Conservation (phyloP, 2,113 vertebrate genomes). For the Cyrtonyx montezumae region DNA sequence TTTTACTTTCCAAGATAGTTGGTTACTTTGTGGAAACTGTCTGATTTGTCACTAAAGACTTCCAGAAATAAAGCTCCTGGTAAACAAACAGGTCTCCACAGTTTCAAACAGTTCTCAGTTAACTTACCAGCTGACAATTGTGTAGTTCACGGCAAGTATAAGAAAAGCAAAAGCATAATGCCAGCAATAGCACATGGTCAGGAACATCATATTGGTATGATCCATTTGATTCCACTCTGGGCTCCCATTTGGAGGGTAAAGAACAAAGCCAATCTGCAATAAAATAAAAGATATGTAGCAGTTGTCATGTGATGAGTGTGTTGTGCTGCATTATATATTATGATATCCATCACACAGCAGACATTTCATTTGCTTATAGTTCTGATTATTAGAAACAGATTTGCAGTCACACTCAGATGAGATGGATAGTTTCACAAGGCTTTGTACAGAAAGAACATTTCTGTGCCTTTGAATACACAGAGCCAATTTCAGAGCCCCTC, state of each 20-base stretch:
- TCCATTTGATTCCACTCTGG: slow-evolving; percentile 87
- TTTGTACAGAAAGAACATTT: background rate
- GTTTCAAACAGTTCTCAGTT: background rate
- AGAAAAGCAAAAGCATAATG: slow-evolving; percentile 87
- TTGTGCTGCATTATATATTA: background rate
- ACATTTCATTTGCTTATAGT: background rate
- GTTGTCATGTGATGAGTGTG: background rate
- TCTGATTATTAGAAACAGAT: background rate
- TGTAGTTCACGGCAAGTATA: slow-evolving; percentile 80
- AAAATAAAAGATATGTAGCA: slow-evolving; percentile 25
- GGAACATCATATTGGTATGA: slow-evolving; percentile 87
- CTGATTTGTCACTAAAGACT: background rate
- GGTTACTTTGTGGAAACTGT: background rate
- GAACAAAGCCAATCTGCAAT: slow-evolving; percentile 90
- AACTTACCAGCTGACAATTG: slow-evolving; percentile 88
- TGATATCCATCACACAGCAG: background rate
- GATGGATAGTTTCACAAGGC: background rate
- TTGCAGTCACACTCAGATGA: background rate
- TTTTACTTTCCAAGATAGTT: background rate
- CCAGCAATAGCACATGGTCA: slow-evolving; percentile 94
- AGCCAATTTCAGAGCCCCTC: background rate
- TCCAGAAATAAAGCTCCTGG: background rate
- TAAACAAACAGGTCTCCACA: background rate
- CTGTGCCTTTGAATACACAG: background rate
- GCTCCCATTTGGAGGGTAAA: slow-evolving; percentile 86